A percentile compares a stretch with the other conserved stretches of the same genome.
Conservation (phyloP, 2,113 vertebrate genomes). For the Thunnus maccoyii region DNA sequence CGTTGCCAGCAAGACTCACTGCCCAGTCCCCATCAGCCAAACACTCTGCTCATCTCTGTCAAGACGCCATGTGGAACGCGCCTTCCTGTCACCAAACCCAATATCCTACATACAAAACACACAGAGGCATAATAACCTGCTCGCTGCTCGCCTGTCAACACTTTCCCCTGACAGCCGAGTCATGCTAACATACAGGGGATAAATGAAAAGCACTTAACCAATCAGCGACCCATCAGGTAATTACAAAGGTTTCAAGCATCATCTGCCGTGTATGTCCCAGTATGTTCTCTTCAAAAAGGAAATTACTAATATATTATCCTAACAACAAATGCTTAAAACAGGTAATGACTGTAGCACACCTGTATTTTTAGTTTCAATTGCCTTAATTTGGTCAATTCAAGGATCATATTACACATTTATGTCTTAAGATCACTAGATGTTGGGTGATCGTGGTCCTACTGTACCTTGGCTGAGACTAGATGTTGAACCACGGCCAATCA, state of each 20-base stretch:
- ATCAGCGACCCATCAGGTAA: slow-evolving; percentile 73
- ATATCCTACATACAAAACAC: slow-evolving; percentile 71
- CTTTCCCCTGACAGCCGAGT: slow-evolving; percentile 49
- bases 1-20: slow-evolving; percentile 46
- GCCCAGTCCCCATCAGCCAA: slow-evolving; percentile 46
- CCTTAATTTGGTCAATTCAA: background rate
- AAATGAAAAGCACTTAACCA: slow-evolving; percentile 79
- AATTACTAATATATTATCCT: background rate
- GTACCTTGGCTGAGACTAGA: too few species aligned
- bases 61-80: slow-evolving; percentile 79
- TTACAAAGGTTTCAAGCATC: slow-evolving; percentile 66
- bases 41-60: slow-evolving; percentile 60
- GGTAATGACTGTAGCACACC: background rate
- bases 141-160: slow-evolving; percentile 68
- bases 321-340: background rate
- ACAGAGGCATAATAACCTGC: slow-evolving; percentile 58
- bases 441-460: too few species aligned
- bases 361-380: background rate
- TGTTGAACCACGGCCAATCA: too few species aligned
- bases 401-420: background rate
- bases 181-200: slow-evolving; percentile 70
- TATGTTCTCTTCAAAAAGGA: slow-evolving; percentile 21
- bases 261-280: slow-evolving; percentile 31
- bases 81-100: slow-evolving; percentile 76
- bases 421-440: too few species aligned